Percentiles rank a stretch among this genome's conserved stretches.
phyloP scores from a whole-genome alignment of 2,797 vertebrate species.

The Cryptoprocta ferox region DNA sequence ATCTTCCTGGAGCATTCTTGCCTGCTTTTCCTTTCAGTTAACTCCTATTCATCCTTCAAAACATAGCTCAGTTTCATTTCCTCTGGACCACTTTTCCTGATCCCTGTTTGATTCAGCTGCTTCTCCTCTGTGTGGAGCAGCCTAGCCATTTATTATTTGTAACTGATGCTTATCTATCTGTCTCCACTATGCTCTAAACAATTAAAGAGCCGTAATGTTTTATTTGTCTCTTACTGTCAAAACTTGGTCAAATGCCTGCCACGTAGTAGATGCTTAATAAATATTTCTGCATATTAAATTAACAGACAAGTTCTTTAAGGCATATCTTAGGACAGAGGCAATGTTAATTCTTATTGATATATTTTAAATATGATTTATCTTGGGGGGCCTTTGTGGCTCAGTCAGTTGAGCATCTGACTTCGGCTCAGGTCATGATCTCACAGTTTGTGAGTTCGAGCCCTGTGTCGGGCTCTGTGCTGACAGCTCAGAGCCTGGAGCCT shows the following conservation, averaged over 20 bases:
- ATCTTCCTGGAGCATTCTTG: neutral
- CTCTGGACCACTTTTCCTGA: neutral
- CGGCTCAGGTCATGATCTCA: too few relatives aligned
- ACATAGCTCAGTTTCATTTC: neutral
- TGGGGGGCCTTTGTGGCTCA: too few relatives aligned
- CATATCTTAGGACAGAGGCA: neutral
- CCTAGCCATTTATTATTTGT: neutral
- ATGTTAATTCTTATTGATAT: neutral
- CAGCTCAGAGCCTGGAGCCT: too few relatives aligned
- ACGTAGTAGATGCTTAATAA: neutral
- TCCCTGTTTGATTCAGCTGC: neutral
- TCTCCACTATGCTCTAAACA: neutral
- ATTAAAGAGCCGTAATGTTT: neutral
- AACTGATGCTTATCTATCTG: neutral
- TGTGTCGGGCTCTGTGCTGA: too few relatives aligned
- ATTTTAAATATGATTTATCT: neutral
- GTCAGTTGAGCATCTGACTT: too few relatives aligned
- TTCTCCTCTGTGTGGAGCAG: neutral
- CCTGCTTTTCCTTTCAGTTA: neutral
- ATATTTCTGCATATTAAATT: neutral
- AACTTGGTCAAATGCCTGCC: neutral
- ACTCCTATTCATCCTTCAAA: slow-evolving; percentile 5
- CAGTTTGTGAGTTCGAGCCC: too few relatives aligned
- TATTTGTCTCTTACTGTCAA: neutral
- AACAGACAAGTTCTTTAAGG: neutral